Evolutionary conservation across 1,140 invertebrate genomes (phyloP), one percentile per base, ranked within the genome.

Genomic region (Riptortus pedestris): DNA sequence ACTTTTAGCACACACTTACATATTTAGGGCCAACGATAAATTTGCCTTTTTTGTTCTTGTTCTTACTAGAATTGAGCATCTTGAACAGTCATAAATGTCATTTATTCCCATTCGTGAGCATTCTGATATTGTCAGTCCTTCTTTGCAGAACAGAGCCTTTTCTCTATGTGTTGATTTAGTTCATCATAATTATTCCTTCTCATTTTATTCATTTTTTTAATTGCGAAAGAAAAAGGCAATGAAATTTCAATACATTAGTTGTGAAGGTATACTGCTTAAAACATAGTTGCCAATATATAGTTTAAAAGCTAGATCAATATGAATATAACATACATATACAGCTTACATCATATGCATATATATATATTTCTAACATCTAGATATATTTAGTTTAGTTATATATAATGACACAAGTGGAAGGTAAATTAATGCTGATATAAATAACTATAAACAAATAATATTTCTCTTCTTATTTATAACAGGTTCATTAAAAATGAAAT

Each of bases 251-350:
- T 38, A 38, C 14, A 24, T 55, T 27, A 55, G 51, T 55, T 55
- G 51, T 55, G 51, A 55, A 55, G 26, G 26, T 55, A 55, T 24
- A 18, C 26, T 55, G 51, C 51, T 55, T 55, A 55, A 55, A 55
- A 55, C 51, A 55, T 55, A 55, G 51, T 55, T 55, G 51, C 51
- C 51, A 55, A 55, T 55, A 55, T 26, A 55, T 55, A 55, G 51
- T 24, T 55, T 55, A 55, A 55, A 55, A 55, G 51, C 51, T 55
- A 55, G 51, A 24, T 55, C 14, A 18, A 26, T 38, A 24, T 55
- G 24, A 55, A 24, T 55, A 55, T 24, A 55, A 55, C 24, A 26
- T 55, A 24, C 51, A 55, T 55, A 55, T 55, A 55, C 51, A 55
- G 26, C 51, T 55, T 55, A 55, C 24, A 38, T 55, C 51, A 26